Base-by-base conservation (phyloP, 1,140 invertebrate genomes). In the silkworm (Bombyx mori) region DNA sequence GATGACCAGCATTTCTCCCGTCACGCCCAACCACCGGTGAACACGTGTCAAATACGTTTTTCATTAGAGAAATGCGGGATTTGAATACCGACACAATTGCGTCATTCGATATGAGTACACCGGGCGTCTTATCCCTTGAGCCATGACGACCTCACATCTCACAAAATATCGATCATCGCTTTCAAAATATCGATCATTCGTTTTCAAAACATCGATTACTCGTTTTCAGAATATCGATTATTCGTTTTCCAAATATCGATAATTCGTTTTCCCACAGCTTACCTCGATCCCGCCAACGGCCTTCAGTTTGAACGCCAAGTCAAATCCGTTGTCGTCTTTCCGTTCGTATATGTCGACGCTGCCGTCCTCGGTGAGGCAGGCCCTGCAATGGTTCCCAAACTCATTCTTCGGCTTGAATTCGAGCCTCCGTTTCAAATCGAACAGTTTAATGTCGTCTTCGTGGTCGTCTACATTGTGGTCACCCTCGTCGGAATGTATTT, bases 361-460 rank as follows among this genome's bases (percentile, higher is more conserved):
- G 0, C 66, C 81, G 4, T 75, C 67, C n/a, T 44, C 53, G 10
- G 12, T 54, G 44, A 49, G 49, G 42, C 54, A 56, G 3, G 42
- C 22, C 54, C 54, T 35, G 71, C 71, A 45, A 62, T 68, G 58
- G 42, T 68, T 73, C 2, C 56, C 35, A 1, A 69, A 71, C 1
- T 62, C 22, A 8, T 50, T 48, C 58, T 83, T 80, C 8, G 77
- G 74, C 49, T 75, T 71, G 42, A 77, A 58, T 10, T 68, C 57
- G 6, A 75, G 52, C 53, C 61, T 72, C 52, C 79, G 71, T 55
- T 86, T 82, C n/a, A 86, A 49, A 26, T 86, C 81, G 5, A 77
- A 71, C 18, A 84, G 56, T 46, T 83, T 84, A 56, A 82, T 77
- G 42, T 85, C 79, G 50, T 85, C 83, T 8, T 85, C 83, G 8